Base-by-base conservation (phyloP, 2,888 invertebrate species). In the Stenotaenia linearis region DNA sequence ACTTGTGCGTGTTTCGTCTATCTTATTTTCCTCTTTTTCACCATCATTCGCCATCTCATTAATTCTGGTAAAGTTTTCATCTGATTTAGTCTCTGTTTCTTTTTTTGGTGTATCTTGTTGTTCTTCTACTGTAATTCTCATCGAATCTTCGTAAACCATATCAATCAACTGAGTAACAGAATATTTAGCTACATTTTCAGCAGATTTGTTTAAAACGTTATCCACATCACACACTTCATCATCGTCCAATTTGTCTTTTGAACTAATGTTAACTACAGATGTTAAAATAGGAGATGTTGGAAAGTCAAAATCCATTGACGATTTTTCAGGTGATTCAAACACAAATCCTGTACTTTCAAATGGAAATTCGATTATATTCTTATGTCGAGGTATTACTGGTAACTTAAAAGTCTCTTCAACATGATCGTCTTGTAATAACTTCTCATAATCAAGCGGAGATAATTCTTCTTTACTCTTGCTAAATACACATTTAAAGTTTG, bases 111-210 rank as follows among this genome's bases (percentile, higher is more conserved):
- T n/a, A n/a, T n/a, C n/a, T n/a, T n/a, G n/a, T n/a, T n/a, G n/a
- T n/a, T n/a, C n/a, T n/a, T n/a, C n/a, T n/a, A n/a, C n/a, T n/a
- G n/a, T n/a, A n/a, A n/a, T n/a, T n/a, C 15, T 6, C 23, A n/a
- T 28, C 10, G 61, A 77, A 50, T 61, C 56, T 12, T 61, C 28
- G 35, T 81, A 37, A 18, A 80, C 61, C 50, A 81, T 78, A 15
- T 80, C 45, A n/a, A 81, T 69, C 6, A 81, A 50, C 21, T 79
- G 80, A 6, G 81, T 80, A 23, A 80, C 78, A 45, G 74, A 30
- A 37, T 56, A 79, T 15, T 80, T 61, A 37, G 32, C 40, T 80
- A 61, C 23, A n/a, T 77, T 37, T 32, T 40, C 56, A 30, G 30
- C 23, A 23, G 23, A 21, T 21, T 56, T 77, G 35, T 23, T 28